Evolutionary conservation across 2,888 invertebrate genomes (phyloP).

Genomic region (Platerodrilus igneus): DNA sequence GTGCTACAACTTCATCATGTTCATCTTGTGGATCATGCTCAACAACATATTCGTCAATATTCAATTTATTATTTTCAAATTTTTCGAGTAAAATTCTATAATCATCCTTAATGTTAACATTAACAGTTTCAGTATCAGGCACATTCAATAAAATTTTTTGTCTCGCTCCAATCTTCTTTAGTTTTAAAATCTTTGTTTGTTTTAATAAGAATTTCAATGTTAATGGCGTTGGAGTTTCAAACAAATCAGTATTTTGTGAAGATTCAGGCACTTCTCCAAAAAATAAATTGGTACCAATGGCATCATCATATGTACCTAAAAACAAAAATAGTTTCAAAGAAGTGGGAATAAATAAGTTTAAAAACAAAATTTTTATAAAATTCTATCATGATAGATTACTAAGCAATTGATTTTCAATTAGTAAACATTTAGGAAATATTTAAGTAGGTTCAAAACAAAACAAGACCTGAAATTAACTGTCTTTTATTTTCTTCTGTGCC

Average conservation of each 20-base stretch:
- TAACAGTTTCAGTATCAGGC: constrained; percentile 32
- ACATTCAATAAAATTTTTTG: constrained; percentile 44
- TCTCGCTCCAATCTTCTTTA: constrained; percentile 46
- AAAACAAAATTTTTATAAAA: too few species aligned
- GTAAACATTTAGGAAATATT: too few species aligned
- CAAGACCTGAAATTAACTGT: too few species aligned
- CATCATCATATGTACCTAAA: constrained; percentile 63
- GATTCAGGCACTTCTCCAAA: constrained; percentile 60
- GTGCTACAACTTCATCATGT: constrained; percentile 8
- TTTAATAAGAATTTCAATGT: constrained; percentile 59
- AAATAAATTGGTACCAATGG: constrained; percentile 69
- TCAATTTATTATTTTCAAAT: constrained; percentile 37
- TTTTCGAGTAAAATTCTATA: constrained; percentile 39
- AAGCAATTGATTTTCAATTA: too few species aligned
- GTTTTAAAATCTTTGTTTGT: constrained; percentile 61
- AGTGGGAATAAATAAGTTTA: too few species aligned
- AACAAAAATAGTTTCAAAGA: too few species aligned
- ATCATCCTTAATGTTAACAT: constrained; percentile 37
- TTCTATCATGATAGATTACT: too few species aligned
- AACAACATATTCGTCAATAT: constrained; percentile 34
- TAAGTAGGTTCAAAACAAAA: too few species aligned
- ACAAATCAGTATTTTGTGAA: constrained; percentile 26
- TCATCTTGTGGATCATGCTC: constrained; percentile 3
- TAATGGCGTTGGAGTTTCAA: constrained; percentile 50
- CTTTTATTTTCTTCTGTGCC: too few species aligned